These are phyloP conservation scores for Oasisia sp. DNA, from an alignment of 2,888 invertebrate genomes.

Conservation along the genomic window DNA sequence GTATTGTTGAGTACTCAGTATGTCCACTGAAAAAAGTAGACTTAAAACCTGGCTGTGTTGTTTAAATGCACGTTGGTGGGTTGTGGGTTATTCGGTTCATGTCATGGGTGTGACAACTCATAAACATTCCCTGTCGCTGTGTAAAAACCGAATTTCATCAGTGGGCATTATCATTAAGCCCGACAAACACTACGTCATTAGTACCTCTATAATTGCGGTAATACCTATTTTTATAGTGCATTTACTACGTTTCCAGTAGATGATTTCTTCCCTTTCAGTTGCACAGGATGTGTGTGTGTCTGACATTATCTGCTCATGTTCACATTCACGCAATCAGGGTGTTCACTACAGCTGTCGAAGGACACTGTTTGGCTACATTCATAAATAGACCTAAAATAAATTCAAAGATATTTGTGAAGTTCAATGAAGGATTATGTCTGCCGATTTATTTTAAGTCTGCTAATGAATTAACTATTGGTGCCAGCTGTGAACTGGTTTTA, in stretches of 20 bases:
- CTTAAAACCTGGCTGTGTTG: too few relatives aligned
- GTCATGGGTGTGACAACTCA: too few relatives aligned
- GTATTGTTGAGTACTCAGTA: too few relatives aligned
- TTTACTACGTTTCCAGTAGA: neutral
- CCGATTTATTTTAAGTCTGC: neutral
- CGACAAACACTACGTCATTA: neutral
- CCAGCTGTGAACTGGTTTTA: neutral
- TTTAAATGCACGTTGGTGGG: too few relatives aligned
- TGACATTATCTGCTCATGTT: neutral
- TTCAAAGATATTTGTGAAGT: neutral
- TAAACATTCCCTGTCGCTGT: neutral
- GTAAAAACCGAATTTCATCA: neutral
- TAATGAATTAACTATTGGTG: neutral
- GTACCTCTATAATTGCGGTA: neutral
- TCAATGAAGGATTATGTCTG: neutral
- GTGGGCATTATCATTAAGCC: neutral
- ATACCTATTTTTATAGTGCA: neutral
- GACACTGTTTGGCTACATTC: neutral
- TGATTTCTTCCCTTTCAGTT: neutral
- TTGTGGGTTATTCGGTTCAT: too few relatives aligned
- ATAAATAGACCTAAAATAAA: neutral
- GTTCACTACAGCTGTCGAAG: neutral
- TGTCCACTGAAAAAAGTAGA: too few relatives aligned
- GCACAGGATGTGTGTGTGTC: neutral
- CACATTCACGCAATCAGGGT: neutral